Evolutionary conservation across 2,797 vertebrate species (phyloP).

Genomic region (Chrysolophus pictus): DNA sequence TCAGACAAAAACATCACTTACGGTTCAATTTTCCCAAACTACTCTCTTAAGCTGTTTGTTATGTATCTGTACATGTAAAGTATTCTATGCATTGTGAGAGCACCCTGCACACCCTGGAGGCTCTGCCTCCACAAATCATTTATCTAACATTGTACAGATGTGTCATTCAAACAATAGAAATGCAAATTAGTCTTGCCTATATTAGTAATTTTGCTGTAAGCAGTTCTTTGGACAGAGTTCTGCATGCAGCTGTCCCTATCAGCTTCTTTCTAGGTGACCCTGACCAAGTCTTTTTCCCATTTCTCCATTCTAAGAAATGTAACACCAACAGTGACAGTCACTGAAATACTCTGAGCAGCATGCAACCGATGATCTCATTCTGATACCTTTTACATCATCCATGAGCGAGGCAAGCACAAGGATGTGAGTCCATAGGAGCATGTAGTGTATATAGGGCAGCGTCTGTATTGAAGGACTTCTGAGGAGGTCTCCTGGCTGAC

Average conservation of each 20-base stretch:
- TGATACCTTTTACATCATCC: background rate
- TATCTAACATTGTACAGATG: background rate
- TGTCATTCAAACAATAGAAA: background rate
- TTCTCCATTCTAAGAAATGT: background rate
- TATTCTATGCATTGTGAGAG: background rate
- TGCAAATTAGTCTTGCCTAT: background rate
- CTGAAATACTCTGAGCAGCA: background rate
- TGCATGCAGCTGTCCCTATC: background rate
- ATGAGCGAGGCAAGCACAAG: background rate
- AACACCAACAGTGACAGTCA: background rate
- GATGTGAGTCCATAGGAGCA: accelerated
- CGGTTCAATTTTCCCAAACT: background rate
- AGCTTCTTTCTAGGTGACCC: background rate
- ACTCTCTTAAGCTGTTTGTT: background rate
- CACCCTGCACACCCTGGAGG: background rate
- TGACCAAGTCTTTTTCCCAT: background rate
- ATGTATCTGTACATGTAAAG: background rate
- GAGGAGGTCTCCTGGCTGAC: background rate
- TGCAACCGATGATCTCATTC: accelerated
- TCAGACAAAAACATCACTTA: background rate
- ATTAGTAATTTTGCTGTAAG: background rate
- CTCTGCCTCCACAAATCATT: background rate
- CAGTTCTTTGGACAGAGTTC: background rate
- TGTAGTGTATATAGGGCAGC: accelerated
- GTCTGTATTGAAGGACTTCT: background rate